Conservation (phyloP, 2,113 vertebrate species). For the Hyperopisus bebe region DNA sequence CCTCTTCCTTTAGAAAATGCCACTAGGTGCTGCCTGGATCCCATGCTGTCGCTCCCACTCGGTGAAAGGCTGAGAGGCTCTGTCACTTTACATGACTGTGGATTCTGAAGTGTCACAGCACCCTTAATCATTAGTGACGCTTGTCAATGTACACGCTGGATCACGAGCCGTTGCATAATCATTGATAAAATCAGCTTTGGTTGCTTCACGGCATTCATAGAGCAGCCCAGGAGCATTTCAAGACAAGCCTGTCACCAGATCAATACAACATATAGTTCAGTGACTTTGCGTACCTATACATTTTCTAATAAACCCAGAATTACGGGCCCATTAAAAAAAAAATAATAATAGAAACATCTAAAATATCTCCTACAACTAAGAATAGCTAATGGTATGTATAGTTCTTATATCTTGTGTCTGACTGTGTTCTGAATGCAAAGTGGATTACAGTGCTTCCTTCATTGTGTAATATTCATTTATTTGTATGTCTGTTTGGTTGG, state of each 20-base stretch:
- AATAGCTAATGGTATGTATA: neutral
- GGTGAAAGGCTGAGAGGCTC: neutral
- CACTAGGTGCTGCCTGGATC: neutral
- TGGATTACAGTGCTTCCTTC: neutral
- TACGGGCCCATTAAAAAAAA: neutral
- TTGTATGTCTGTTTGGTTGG: neutral
- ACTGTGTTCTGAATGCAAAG: neutral
- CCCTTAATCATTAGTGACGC: conserved; percentile 23
- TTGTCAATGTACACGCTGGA: conserved; percentile 32
- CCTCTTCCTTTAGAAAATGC: neutral
- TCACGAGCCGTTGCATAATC: conserved; percentile 55
- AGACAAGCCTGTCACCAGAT: neutral
- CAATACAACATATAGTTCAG: neutral
- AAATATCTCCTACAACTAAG: neutral
- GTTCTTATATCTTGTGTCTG: neutral
- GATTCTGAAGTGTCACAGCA: neutral
- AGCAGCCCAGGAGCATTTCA: conserved; percentile 1
- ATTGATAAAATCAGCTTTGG: conserved; percentile 52
- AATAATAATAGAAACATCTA: neutral
- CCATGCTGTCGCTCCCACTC: neutral
- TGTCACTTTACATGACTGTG: neutral
- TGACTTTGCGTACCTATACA: neutral
- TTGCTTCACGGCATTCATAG: neutral
- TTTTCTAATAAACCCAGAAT: neutral
- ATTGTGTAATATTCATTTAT: neutral